Conservation (phyloP, 2,888 invertebrate species). For the Enchytraeus crypticus region DNA sequence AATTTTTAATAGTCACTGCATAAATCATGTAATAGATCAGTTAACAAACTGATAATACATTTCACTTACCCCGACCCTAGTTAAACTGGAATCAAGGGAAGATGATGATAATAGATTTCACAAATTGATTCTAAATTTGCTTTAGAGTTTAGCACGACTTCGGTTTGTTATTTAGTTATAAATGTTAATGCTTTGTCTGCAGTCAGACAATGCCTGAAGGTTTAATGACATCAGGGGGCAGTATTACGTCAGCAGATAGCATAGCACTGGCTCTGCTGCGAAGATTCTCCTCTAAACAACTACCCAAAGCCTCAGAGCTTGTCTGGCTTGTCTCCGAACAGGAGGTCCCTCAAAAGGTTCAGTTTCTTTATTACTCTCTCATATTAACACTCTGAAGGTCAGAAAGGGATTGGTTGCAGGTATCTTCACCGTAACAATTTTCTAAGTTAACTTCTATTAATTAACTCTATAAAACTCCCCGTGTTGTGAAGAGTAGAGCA, state of each 20-base stretch:
- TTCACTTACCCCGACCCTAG: too few species aligned
- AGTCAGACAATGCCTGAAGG: too few species aligned
- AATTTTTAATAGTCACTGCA: too few species aligned
- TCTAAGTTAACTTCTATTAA: background rate
- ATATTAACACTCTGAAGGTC: background rate
- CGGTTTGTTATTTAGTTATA: too few species aligned
- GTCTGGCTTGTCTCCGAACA: slow-evolving; percentile 71
- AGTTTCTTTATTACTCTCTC: background rate
- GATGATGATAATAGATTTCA: too few species aligned
- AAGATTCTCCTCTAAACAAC: slow-evolving; percentile 64
- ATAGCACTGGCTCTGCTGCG: slow-evolving; percentile 69
- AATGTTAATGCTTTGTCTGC: too few species aligned
- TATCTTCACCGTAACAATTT: background rate
- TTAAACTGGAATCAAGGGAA: too few species aligned
- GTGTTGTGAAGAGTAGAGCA: too few species aligned
- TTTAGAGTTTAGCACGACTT: too few species aligned
- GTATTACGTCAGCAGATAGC: slow-evolving; percentile 60
- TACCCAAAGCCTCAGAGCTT: slow-evolving; percentile 68
- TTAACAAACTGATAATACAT: too few species aligned
- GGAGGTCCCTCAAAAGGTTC: slow-evolving; percentile 64
- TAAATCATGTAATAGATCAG: too few species aligned
- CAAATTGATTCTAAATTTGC: too few species aligned
- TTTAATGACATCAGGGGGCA: background rate
- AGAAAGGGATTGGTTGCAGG: background rate
- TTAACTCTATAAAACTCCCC: background rate